These are phyloP conservation scores for Netelia virgata DNA, from an alignment of 2,888 invertebrate species.

Conservation along the genomic window DNA sequence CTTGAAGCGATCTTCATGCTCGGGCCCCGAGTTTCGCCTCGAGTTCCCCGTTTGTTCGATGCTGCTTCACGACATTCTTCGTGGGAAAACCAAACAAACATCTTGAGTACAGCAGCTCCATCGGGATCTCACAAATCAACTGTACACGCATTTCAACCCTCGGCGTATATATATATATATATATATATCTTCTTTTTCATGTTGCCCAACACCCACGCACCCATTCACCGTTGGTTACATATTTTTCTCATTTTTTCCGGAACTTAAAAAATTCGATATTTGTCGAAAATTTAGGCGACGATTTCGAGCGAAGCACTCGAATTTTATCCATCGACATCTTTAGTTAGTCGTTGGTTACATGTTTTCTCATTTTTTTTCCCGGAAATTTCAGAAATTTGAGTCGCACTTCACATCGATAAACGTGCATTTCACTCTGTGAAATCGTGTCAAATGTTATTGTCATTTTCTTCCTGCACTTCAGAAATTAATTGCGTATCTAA, in stretches of 20 bases:
- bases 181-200: slow-evolving; percentile 33
- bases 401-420: too few relatives aligned
- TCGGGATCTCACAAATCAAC: slow-evolving; percentile 47
- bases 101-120: slow-evolving; percentile 73
- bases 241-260: not conserved
- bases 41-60: slow-evolving; percentile 62
- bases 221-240: not conserved
- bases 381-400: too few relatives aligned
- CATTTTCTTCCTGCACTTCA: not conserved
- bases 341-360: too few relatives aligned
- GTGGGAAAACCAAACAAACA: slow-evolving; percentile 84
- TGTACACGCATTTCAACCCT: slow-evolving; percentile 15
- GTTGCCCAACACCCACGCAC: slow-evolving; percentile 13
- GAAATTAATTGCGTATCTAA: not conserved
- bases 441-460: too few relatives aligned
- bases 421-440: too few relatives aligned
- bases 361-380: too few relatives aligned
- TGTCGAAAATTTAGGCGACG: too few relatives aligned
- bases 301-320: too few relatives aligned
- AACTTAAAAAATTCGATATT: too few relatives aligned
- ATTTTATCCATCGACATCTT: too few relatives aligned
- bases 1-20: slow-evolving; percentile 54
- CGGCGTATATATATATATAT: slow-evolving; percentile 6
- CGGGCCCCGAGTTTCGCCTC: slow-evolving; percentile 52
- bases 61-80: slow-evolving; percentile 79